Percentiles rank a stretch among this genome's conserved stretches.
These are phyloP conservation scores for Thymelicus lineola DNA, from an alignment of 2,888 invertebrate genomes.

Conservation along the genomic window DNA sequence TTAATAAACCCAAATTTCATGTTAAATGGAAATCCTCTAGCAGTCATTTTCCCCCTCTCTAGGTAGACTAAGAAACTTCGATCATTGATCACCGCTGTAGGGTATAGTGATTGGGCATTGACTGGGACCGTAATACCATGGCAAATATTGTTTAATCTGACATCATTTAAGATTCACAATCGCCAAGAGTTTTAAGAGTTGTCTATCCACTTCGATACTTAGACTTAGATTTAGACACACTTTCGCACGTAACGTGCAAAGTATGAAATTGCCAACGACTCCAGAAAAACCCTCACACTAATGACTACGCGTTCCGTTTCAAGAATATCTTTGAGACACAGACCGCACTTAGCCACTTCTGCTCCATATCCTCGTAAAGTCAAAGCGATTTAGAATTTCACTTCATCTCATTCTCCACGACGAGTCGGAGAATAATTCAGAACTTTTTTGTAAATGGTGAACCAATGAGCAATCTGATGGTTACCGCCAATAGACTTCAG, in stretches of 20 bases:
- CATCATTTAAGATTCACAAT: slow-evolving; percentile 1
- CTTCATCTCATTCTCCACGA: background rate
- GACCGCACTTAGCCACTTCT: slow-evolving; percentile 9
- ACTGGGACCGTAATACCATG: no score
- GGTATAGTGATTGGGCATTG: no score
- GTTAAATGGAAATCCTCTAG: no score
- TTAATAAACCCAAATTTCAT: no score
- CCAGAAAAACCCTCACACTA: slow-evolving; percentile 1
- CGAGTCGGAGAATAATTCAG: background rate
- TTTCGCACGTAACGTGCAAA: slow-evolving; percentile 1
- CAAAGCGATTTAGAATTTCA: slow-evolving; percentile 1
- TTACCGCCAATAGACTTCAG: no score
- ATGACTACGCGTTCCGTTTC: slow-evolving; percentile 5
- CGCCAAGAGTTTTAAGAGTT: background rate
- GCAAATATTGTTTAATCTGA: background rate
- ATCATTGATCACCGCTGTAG: no score
- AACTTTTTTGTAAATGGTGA: no score
- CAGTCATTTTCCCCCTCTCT: no score
- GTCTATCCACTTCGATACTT: slow-evolving; percentile 1
- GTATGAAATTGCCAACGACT: slow-evolving; percentile 9
- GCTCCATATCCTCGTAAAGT: slow-evolving; percentile 6
- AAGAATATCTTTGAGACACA: slow-evolving; percentile 5
- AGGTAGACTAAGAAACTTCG: no score
- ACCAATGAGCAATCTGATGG: no score
- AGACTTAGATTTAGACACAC: slow-evolving; percentile 1